These are phyloP conservation scores for Drosophila yakuba DNA, from an alignment of 1,140 invertebrate species.

Conservation along the genomic window DNA sequence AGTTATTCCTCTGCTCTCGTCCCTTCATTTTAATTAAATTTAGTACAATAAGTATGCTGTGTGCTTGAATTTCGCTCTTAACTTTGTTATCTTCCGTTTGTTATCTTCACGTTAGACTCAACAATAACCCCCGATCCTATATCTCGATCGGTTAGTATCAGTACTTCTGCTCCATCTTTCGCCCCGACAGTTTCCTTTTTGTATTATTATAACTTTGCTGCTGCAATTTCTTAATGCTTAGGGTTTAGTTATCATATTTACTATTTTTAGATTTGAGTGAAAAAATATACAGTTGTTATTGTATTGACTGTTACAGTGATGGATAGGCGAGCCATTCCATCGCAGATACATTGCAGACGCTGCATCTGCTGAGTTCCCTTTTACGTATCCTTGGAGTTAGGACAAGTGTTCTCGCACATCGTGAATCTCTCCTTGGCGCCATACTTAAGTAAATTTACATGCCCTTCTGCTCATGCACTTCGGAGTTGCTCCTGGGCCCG, in stretches of 20 bases:
- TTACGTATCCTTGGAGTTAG: conserved; percentile 12
- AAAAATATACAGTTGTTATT: conserved; percentile 81
- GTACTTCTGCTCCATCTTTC: conserved; percentile 8
- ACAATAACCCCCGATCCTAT: conserved; percentile 10
- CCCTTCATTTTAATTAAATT: conserved; percentile 40
- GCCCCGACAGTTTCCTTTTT: conserved; percentile 2
- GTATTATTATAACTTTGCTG: conserved; percentile 15
- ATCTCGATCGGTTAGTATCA: conserved; percentile 3
- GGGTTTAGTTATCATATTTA: conserved; percentile 62
- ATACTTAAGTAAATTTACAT: conserved; percentile 68
- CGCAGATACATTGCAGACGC: conserved; percentile 1
- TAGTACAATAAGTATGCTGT: conserved; percentile 79
- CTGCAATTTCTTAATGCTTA: conserved; percentile 43
- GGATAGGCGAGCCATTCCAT: conserved; percentile 13
- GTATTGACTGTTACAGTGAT: conserved; percentile 42
- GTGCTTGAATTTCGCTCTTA: conserved; percentile 59
- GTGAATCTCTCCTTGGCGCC: conserved; percentile 16
- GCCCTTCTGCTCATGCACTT: conserved; percentile 5
- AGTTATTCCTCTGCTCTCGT: conserved; percentile 41
- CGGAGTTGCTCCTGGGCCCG: conserved; percentile 9
- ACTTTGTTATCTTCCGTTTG: conserved; percentile 11
- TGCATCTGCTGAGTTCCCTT: conserved; percentile 12
- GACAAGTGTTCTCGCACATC: neutral
- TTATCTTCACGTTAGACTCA: neutral
- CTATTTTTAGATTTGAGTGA: conserved; percentile 75